Evolutionary conservation across 2,888 invertebrate species (phyloP), one percentile per base, ranked within the genome.

Genomic region (Himalopsyche anomala): DNA sequence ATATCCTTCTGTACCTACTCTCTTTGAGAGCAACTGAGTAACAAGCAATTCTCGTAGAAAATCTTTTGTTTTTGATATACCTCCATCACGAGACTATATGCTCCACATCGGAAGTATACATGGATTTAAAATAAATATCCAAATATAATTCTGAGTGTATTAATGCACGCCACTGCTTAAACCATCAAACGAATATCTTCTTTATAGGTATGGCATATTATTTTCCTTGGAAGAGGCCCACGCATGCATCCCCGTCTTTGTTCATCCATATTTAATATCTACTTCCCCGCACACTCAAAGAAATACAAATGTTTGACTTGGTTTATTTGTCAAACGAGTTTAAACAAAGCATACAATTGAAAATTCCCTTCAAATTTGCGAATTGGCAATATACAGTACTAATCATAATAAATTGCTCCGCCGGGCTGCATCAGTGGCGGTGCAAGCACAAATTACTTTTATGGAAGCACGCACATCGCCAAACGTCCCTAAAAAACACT

Each of bases 251-350:
- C 36, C 74, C 74, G 74, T 74, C 74, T 74, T 74, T 74, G 74
- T 74, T 74, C 74, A 74, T 74, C 36, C 74, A 74, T 74, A 74
- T 74, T 74, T 74, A 74, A 74, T 74, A 38, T 74, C 9, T 74
- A 74, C 12, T 74, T 74, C 74, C 36, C 19, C 74, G 38, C 74
- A 74, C 19, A 74, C 38, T 74, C 74, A 74, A 74, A 74, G 74
- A 74, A 74, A 74, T 74, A 74, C 74, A 74, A 74, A 74, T 74
- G 74, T 74, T 74, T 74, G 74, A 74, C 38, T 74, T 74, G 74
- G 36, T 38, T 74, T 74, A 74, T 74, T 74, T 74, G 74, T 74
- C 74, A 74, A 74, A 74, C 74, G 38, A 74, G 36, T 74, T 74
- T 36, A 74, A 74, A 74, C 74, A 74, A 74, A 74, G 74, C 74